A percentile compares a stretch with the other conserved stretches of the same genome.
These are phyloP conservation scores for Macquaria ambigua DNA, from an alignment of 2,113 vertebrate species.

Conservation along the genomic window DNA sequence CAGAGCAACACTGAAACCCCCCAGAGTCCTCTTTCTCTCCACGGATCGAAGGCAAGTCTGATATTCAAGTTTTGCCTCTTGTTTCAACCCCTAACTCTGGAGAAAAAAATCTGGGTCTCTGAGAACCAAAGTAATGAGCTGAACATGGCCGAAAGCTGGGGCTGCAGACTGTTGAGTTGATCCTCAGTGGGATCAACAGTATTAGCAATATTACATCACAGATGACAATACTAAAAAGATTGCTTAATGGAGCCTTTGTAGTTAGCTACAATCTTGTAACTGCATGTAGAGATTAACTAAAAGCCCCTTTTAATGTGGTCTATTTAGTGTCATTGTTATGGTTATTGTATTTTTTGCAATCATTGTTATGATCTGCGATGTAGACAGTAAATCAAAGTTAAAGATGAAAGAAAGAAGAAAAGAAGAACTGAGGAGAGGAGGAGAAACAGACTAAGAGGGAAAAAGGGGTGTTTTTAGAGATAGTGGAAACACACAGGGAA, in stretches of 20 bases:
- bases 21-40: not conserved
- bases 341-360: not conserved
- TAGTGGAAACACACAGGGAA: constrained; percentile 11
- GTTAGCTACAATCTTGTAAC: not conserved
- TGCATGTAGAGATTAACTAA: not conserved
- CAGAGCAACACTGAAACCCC: constrained; percentile 2
- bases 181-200: not conserved
- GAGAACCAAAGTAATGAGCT: constrained; percentile 8
- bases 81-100: not conserved
- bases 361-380: constrained; percentile 18
- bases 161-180: not conserved
- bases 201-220: constrained; percentile 15
- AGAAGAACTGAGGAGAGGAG: not conserved
- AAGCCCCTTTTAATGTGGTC: not conserved
- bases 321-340: not conserved
- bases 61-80: constrained; percentile 9
- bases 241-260: constrained; percentile 6
- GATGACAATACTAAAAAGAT: not conserved
- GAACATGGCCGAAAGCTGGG: not conserved
- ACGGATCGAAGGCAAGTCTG: not conserved
- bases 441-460: not conserved
- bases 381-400: constrained; percentile 10
- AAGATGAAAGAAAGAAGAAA: constrained; percentile 19
- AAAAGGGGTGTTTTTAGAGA: constrained; percentile 11
- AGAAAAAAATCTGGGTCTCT: not conserved